These are phyloP conservation scores for Bungarus multicinctus DNA, from an alignment of 2,113 vertebrate species.

Conservation along the genomic window DNA sequence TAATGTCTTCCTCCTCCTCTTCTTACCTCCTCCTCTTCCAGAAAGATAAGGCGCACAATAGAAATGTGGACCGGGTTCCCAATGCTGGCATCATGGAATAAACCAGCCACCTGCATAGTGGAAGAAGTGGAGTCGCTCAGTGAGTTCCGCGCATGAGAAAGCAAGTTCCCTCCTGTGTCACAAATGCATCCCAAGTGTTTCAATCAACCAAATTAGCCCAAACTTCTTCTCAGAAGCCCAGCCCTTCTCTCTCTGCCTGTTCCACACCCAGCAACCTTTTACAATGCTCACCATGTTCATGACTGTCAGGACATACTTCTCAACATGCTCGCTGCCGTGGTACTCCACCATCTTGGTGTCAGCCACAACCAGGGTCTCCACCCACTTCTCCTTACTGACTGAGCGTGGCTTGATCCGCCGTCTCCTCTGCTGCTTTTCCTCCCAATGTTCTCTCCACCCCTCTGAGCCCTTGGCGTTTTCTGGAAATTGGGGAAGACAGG, in stretches of 20 bases:
- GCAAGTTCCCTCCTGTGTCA: accelerated
- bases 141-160: accelerated
- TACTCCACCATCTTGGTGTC: slow-evolving; percentile 94
- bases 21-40: slow-evolving; percentile 90
- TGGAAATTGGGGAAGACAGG: not conserved
- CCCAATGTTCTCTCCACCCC: slow-evolving; percentile 77
- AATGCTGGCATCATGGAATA: slow-evolving; percentile 90
- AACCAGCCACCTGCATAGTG: slow-evolving; percentile 82
- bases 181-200: not conserved
- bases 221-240: not conserved
- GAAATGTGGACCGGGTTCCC: slow-evolving; percentile 93
- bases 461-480: slow-evolving; percentile 48
- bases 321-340: slow-evolving; percentile 80
- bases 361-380: slow-evolving; percentile 94
- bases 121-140: not conserved
- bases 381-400: slow-evolving; percentile 94
- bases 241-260: not conserved
- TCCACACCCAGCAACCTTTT: too few relatives aligned
- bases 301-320: slow-evolving; percentile 89
- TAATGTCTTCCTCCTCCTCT: too few relatives aligned
- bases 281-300: slow-evolving; percentile 93
- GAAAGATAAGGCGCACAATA: slow-evolving; percentile 87
- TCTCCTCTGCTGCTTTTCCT: slow-evolving; percentile 61
- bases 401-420: slow-evolving; percentile 79
- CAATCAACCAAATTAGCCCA: accelerated